Percentiles rank a stretch among this genome's conserved stretches.
Conservation (phyloP, 2,888 invertebrate genomes). For the Tinea pellionella region DNA sequence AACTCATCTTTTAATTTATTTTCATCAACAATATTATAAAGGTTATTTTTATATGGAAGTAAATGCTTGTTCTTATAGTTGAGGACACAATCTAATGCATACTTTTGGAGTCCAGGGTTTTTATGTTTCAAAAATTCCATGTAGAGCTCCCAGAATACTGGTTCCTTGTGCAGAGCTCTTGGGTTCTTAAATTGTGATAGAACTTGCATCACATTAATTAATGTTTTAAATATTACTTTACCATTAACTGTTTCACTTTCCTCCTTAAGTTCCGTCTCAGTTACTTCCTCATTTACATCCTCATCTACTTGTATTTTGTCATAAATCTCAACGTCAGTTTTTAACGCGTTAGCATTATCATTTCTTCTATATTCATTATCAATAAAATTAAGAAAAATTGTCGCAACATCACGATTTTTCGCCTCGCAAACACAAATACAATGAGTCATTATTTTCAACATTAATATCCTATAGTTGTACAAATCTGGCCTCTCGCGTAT, state of each 20-base stretch:
- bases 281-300: constrained; percentile 35
- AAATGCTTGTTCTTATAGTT: constrained; percentile 87
- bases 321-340: constrained; percentile 71
- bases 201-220: constrained; percentile 78
- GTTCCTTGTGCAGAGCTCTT: constrained; percentile 79
- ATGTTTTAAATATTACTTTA: constrained; percentile 57
- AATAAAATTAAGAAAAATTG: constrained; percentile 84
- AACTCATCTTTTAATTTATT: constrained; percentile 89
- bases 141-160: constrained; percentile 79
- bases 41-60: constrained; percentile 81
- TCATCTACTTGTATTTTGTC: constrained; percentile 38
- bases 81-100: constrained; percentile 86
- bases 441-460: constrained; percentile 83
- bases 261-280: constrained; percentile 46
- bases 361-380: constrained; percentile 67
- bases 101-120: constrained; percentile 83
- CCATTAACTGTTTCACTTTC: constrained; percentile 42
- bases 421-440: constrained; percentile 83
- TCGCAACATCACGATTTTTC: constrained; percentile 83
- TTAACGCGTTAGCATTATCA: constrained; percentile 43
- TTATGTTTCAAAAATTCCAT: constrained; percentile 84
- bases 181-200: constrained; percentile 86
- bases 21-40: constrained; percentile 86
- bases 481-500: constrained; percentile 75
- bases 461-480: constrained; percentile 78